Evolutionary conservation across 2,888 invertebrate species (phyloP), one percentile per base, ranked within the genome.

Genomic region (Drosophila kambysellisi): DNA sequence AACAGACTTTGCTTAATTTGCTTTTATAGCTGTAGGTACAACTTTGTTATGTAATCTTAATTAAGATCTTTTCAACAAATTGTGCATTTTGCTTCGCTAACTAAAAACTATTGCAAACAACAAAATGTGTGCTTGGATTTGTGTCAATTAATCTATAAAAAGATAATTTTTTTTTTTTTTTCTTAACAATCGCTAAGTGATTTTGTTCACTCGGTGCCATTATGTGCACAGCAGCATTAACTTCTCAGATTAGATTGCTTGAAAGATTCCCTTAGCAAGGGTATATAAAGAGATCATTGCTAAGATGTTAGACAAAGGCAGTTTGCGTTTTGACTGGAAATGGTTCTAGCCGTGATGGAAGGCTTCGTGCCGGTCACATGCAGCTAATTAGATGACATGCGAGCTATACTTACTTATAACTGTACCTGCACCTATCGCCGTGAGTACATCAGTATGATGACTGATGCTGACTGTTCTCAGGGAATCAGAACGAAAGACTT

Each of bases 401-500:
- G 54, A 68, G 64, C 54, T 65, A 41, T 43, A 61, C n/a, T 54
- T 48, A 37, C 29, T 25, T 25, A 41, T 56, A 48, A 76, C 63
- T 76, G 76, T 74, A 70, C 48, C 43, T 20, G 20, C n/a, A 69
- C 12, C 12, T 12, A 29, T 39, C 56, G 12, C 1, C 8, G 12
- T 41, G 39, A 50, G 12, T 56, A 9, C 41, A 41, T 20, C n/a
- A 32, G 29, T 37, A 39, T 29, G 43, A 43, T 58, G 61, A 30
- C 50, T 58, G 61, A 30, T 48, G 35, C 32, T 20, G 37, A 66
- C 25, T 57, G n/a, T 41, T 57, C 57, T 43, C 43, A 32, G 32
- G 43, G 30, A 29, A 30, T 32, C 48, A 54, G 60, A 76, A 70
- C 70, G 70, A 84, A 87, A 74, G 85, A 85, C 85, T 85, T 74